Conservation (phyloP, 2,797 vertebrate species). For the Sphenopsis melanotis region DNA sequence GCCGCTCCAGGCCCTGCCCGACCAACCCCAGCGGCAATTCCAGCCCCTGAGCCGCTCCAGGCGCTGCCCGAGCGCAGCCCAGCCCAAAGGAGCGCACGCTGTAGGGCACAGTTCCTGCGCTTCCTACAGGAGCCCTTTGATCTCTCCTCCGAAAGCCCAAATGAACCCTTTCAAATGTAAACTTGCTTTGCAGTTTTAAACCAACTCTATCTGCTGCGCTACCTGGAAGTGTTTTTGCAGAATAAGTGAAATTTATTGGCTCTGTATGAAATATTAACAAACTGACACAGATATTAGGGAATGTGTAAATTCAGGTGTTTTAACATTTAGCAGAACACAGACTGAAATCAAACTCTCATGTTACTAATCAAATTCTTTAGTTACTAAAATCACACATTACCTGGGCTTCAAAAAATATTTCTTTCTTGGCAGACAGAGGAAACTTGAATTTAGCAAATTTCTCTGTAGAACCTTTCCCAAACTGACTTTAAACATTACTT, state of each 20-base stretch:
- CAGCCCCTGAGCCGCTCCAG: no score
- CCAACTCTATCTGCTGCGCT: neutral
- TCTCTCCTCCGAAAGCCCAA: neutral
- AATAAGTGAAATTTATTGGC: neutral
- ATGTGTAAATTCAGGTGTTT: neutral
- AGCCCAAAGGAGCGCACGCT: neutral
- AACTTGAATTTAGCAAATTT: neutral
- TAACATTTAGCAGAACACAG: neutral
- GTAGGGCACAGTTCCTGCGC: neutral
- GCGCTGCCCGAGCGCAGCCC: neutral
- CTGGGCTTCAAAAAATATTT: neutral
- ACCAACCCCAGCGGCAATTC: no score
- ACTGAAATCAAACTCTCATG: neutral
- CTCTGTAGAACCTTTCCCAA: neutral
- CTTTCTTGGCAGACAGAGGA: neutral
- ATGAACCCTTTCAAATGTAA: neutral
- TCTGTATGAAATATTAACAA: neutral
- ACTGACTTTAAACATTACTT: neutral
- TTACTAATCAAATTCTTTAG: neutral
- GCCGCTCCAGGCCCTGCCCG: neutral
- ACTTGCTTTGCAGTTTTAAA: neutral
- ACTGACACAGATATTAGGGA: neutral
- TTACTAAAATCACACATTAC: neutral
- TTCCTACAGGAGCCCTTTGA: neutral
- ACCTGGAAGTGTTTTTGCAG: neutral